phyloP scores from a whole-genome alignment of 1,140 invertebrate species.

The Philopotamus ludificatus region DNA sequence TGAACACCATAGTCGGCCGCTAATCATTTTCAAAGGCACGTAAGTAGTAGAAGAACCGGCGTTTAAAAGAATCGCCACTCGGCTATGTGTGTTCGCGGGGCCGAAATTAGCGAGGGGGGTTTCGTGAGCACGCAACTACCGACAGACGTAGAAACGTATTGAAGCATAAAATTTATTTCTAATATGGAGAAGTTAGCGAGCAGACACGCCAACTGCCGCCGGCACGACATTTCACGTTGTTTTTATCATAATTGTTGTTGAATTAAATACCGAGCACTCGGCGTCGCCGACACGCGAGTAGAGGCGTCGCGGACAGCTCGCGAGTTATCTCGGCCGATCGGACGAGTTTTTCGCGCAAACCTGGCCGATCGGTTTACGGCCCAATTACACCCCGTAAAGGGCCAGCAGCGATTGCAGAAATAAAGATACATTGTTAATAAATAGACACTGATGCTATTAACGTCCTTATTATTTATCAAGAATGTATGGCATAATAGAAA shows the following conservation, averaged over 20 bases:
- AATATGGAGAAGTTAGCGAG: slow-evolving; percentile 18
- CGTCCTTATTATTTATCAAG: too few relatives aligned
- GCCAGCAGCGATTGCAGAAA: too few relatives aligned
- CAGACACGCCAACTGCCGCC: slow-evolving; percentile 19
- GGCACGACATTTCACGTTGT: slow-evolving; percentile 23
- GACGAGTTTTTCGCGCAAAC: too few relatives aligned
- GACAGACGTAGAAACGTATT: slow-evolving; percentile 30
- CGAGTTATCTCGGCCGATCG: too few relatives aligned
- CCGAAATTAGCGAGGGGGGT: slow-evolving; percentile 13
- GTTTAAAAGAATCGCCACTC: background rate
- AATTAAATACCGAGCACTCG: slow-evolving; percentile 6
- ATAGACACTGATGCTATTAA: too few relatives aligned
- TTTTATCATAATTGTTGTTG: slow-evolving; percentile 26
- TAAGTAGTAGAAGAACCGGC: background rate
- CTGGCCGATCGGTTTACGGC: too few relatives aligned
- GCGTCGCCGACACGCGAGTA: background rate
- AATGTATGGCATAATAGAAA: too few relatives aligned
- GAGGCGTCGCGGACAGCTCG: too few relatives aligned
- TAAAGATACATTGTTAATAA: too few relatives aligned
- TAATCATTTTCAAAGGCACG: background rate
- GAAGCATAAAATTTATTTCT: slow-evolving; percentile 32
- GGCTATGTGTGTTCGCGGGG: background rate
- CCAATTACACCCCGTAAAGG: too few relatives aligned
- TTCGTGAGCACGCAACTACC: slow-evolving; percentile 18
- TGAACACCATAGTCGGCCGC: background rate